These are phyloP conservation scores for Hypselothyrea guttata DNA, from an alignment of 2,888 invertebrate genomes.

Conservation along the genomic window DNA sequence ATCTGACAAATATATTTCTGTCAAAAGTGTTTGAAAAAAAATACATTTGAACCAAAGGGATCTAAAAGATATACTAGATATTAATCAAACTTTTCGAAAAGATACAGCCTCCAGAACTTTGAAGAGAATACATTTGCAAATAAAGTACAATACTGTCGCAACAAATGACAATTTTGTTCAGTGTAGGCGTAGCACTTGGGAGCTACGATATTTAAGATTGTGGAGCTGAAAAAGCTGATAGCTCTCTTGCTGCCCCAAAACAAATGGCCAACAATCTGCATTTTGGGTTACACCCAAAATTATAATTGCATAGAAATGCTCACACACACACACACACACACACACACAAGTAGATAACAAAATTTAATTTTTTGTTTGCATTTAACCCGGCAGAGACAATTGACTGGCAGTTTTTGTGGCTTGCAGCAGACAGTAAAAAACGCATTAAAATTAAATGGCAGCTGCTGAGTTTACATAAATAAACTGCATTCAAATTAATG, in stretches of 20 bases:
- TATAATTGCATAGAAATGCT: slow-evolving; percentile 62
- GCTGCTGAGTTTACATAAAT: background rate
- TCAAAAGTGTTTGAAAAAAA: too few relatives aligned
- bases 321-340: slow-evolving; percentile 14
- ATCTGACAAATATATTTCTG: too few relatives aligned
- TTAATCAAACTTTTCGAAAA: too few relatives aligned
- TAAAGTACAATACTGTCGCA: too few relatives aligned
- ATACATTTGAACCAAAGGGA: too few relatives aligned
- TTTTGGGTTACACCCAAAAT: slow-evolving; percentile 58
- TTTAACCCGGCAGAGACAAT: slow-evolving; percentile 23
- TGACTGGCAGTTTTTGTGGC: slow-evolving; percentile 23
- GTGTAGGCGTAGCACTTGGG: background rate
- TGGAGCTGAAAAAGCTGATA: slow-evolving; percentile 17
- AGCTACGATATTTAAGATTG: background rate
- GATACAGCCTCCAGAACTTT: too few relatives aligned
- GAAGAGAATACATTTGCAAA: too few relatives aligned
- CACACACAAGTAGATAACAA: slow-evolving; percentile 4
- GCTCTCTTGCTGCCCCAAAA: slow-evolving; percentile 31
- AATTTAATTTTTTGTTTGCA: slow-evolving; percentile 31
- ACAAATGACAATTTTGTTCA: too few relatives aligned
- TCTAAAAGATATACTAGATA: too few relatives aligned
- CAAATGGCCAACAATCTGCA: slow-evolving; percentile 71
- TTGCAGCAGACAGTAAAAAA: background rate
- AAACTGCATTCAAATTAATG: background rate
- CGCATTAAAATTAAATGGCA: background rate